Evolutionary conservation across 2,113 vertebrate genomes (phyloP), one percentile per base, ranked within the genome.

Genomic region (Galemys pyrenaicus): DNA sequence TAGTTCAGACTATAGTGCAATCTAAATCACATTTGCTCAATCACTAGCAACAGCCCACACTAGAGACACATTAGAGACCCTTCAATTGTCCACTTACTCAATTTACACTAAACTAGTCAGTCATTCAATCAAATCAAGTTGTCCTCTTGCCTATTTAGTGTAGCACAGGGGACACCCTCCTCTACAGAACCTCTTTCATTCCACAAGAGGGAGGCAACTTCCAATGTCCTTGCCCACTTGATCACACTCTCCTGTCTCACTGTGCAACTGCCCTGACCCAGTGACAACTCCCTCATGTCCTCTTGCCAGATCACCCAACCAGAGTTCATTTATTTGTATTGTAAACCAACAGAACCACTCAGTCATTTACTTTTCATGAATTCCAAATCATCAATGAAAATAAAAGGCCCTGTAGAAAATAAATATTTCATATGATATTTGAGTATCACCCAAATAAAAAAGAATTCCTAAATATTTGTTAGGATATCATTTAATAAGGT

Each of bases 281-380:
- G 20, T 24, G 54, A 56, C 20, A 56, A 22, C 15, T 1, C 11
- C 13, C 49, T 41, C 16, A 11, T 44, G 24, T 35, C 28, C 35
- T 9, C 30, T 0, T 4, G 13, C 6, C 30, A 8, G n/a, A 3
- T 35, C 28, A 9, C 20, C 22, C 73, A 82, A 56, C 11, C 4
- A 64, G 35, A 49, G 8, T 39, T 78, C 41, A 54, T 91, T 58
- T 80, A 77, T 56, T 86, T 77, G 30, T 84, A 32, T 64, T 79
- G 68, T 22, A 78, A 71, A 89, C 35, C 32, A 49, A 73, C 95
- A 9, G 10, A 26, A 6, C 0, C 30, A 11, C 15, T 67, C 70
- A 86, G 32, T 68, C 58, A 93, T 78, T 81, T 58, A 82, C 77
- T 74, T 92, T 49, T 86, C 16, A 73, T 51, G 26, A 71, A 62